A percentile compares a stretch with the other conserved stretches of the same genome.
These are phyloP conservation scores for Hippocampus comes DNA, from an alignment of 2,113 vertebrate genomes.

Conservation along the genomic window DNA sequence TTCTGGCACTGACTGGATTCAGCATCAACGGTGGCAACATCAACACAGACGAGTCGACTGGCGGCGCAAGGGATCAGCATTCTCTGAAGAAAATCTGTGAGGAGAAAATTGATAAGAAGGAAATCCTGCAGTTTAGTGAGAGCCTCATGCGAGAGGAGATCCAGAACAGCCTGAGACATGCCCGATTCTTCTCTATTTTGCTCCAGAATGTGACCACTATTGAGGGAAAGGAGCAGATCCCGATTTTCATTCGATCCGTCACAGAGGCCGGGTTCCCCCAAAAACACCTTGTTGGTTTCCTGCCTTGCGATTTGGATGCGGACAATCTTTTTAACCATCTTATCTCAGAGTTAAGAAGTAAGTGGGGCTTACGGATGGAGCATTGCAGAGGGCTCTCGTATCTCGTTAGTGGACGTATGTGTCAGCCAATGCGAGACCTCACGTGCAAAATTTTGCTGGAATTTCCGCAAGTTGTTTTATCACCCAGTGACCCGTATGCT, in stretches of 20 bases:
- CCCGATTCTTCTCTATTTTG: constrained; percentile 88
- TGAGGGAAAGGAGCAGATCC: constrained; percentile 87
- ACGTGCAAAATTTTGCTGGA: constrained; percentile 72
- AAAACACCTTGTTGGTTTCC: constrained; percentile 89
- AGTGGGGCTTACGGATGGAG: constrained; percentile 93
- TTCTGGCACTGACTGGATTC: constrained; percentile 81
- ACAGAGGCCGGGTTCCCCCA: constrained; percentile 85
- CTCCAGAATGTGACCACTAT: constrained; percentile 84
- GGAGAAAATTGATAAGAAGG: constrained; percentile 82
- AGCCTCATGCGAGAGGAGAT: constrained; percentile 87
- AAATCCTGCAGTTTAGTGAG: constrained; percentile 88
- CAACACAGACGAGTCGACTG: constrained; percentile 79
- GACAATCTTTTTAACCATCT: constrained; percentile 84
- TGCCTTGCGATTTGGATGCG: constrained; percentile 83
- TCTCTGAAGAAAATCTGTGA: constrained; percentile 59
- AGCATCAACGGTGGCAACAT: constrained; percentile 79
- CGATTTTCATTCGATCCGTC: constrained; percentile 85
- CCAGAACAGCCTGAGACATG: constrained; percentile 79
- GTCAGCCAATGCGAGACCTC: constrained; percentile 75
- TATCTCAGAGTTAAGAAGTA: constrained; percentile 82
- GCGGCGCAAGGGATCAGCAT: constrained; percentile 76
- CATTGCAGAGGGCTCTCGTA: constrained; percentile 81
- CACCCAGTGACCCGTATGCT: constrained; percentile 76
- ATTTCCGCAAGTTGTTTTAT: constrained; percentile 74
- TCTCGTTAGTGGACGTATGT: constrained; percentile 68